phyloP scores from a whole-genome alignment of 2,888 invertebrate genomes.

The Amblyteles armatorius region DNA sequence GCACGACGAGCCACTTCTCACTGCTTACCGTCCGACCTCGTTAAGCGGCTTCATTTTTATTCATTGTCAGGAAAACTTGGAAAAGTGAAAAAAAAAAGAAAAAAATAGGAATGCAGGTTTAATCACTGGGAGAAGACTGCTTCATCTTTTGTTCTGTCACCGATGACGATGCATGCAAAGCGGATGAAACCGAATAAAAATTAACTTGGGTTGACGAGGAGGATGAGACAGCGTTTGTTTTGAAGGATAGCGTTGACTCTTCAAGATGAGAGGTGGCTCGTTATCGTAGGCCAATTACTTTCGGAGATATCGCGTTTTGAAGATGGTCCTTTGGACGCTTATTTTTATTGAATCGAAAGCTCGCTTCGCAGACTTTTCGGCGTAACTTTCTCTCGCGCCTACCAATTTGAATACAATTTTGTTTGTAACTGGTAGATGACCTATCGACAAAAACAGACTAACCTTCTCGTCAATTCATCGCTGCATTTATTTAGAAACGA shows the following conservation, averaged over 20 bases:
- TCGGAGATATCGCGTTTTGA: background rate
- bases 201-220: background rate
- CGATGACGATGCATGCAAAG: background rate
- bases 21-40: slow-evolving; percentile 69
- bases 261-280: background rate
- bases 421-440: too few relatives aligned
- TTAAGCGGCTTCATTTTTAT: slow-evolving; percentile 80
- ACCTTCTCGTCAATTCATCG: too few relatives aligned
- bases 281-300: background rate
- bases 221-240: background rate
- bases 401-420: background rate
- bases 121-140: slow-evolving; percentile 43
- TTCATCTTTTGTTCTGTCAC: background rate
- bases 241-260: background rate
- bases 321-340: background rate
- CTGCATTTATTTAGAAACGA: too few relatives aligned
- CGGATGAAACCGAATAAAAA: background rate
- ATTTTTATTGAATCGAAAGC: background rate
- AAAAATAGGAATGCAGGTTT: slow-evolving; percentile 58
- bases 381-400: background rate
- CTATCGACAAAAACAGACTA: too few relatives aligned
- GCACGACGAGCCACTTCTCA: slow-evolving; percentile 36
- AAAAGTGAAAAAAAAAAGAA: slow-evolving; percentile 70
- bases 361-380: background rate
- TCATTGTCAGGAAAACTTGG: slow-evolving; percentile 72